These are phyloP conservation scores for Trogon surrucura DNA, from an alignment of 2,113 vertebrate species.

Conservation along the genomic window DNA sequence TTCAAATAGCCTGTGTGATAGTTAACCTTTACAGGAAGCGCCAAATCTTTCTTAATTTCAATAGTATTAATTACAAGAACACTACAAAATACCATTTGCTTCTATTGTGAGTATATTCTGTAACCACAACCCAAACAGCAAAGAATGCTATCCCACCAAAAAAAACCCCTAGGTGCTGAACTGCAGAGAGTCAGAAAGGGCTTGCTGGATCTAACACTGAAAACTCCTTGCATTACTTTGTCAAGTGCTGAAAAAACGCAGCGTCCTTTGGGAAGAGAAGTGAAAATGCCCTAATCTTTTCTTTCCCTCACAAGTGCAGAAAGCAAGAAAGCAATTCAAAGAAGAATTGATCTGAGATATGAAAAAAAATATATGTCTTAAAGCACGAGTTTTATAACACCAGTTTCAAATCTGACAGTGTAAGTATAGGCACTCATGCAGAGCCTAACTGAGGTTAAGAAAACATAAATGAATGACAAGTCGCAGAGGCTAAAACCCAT, in stretches of 20 bases:
- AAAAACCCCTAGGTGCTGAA: not conserved
- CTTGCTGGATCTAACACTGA: not conserved
- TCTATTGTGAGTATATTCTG: slow-evolving; percentile 29
- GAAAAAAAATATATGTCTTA: not conserved
- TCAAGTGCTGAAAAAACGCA: not conserved
- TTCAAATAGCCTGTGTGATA: slow-evolving; percentile 32
- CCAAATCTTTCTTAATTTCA: slow-evolving; percentile 55
- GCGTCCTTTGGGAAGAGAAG: not conserved
- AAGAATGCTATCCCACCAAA: slow-evolving; percentile 1
- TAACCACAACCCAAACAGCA: slow-evolving; percentile 36
- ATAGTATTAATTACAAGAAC: slow-evolving; percentile 32
- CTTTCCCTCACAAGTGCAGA: not conserved
- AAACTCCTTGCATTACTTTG: not conserved
- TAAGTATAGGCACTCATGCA: not conserved
- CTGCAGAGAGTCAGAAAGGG: not conserved
- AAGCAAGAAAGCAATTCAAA: not conserved
- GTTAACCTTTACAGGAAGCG: not conserved
- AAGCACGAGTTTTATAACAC: not conserved
- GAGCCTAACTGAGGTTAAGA: not conserved
- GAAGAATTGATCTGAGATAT: not conserved
- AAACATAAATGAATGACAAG: not conserved
- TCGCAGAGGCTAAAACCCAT: fast-evolving
- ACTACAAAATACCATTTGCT: slow-evolving; percentile 22
- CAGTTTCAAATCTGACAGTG: not conserved
- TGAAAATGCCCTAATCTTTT: not conserved